Percentiles rank a stretch among this genome's conserved stretches.
These are phyloP conservation scores for Oreotrochilus melanogaster DNA, from an alignment of 2,113 vertebrate species.

Conservation along the genomic window DNA sequence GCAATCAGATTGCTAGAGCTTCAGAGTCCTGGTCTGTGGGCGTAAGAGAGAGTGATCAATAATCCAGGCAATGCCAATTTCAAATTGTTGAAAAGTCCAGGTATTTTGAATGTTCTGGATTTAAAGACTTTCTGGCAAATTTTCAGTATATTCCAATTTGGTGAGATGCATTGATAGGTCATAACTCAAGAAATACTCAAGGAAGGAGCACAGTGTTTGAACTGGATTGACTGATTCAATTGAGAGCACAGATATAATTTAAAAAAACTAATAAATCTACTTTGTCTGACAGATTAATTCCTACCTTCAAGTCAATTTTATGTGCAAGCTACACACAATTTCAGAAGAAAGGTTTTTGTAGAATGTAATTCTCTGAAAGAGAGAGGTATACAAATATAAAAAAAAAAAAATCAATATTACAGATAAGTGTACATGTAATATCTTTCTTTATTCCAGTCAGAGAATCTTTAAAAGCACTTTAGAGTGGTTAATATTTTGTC, in stretches of 20 bases:
- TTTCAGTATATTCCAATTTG: not conserved
- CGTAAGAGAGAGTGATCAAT: not conserved
- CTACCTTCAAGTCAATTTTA: not conserved
- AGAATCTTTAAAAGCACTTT: slow-evolving; percentile 37
- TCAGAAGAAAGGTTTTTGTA: not conserved
- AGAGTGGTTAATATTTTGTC: not conserved
- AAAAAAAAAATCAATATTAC: not conserved
- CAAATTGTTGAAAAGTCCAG: not conserved
- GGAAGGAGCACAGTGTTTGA: not conserved
- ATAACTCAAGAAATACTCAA: not conserved
- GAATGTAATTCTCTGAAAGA: not conserved
- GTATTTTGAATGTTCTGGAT: not conserved
- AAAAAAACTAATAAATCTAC: not conserved
- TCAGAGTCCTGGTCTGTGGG: not conserved
- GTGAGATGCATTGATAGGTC: not conserved
- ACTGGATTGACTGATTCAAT: not conserved
- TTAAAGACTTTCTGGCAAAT: not conserved
- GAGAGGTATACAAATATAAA: not conserved
- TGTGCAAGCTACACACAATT: not conserved
- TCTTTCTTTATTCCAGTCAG: not conserved
- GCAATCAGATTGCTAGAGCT: not conserved
- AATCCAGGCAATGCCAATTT: not conserved
- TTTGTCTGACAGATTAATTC: not conserved
- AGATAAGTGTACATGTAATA: not conserved
- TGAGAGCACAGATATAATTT: not conserved